Evolutionary conservation across 2,888 invertebrate species (phyloP), one percentile per base, ranked within the genome.

Genomic region (Tipula lateralis): DNA sequence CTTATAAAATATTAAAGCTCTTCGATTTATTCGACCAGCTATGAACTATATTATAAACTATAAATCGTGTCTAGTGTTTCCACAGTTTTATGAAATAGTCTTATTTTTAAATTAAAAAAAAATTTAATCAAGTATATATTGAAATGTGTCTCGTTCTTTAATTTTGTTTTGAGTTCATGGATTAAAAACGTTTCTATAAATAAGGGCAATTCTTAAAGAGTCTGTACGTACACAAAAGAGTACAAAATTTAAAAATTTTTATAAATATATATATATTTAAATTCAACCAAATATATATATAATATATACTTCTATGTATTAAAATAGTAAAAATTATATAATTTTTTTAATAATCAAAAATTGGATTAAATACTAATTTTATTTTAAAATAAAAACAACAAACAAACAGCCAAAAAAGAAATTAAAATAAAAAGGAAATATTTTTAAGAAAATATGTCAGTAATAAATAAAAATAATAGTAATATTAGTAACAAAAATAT

Each of bases 371-470:
- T 66, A 66, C 9, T 66, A 66, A 66, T 66, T 66, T 66, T 66
- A 66, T 66, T 66, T 24, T 7, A 66, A 66, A 44, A 44, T 16
- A 24, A 66, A 50, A 16, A n/a, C 16, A 50, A 50, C 16, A 50
- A 50, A 50, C 24, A 66, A 66, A 66, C 24, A 24, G 24, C 66
- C 24, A 24, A 24, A 66, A 66, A 66, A n/a, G n/a, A 66, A 66
- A 24, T 9, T 9, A 24, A 66, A 66, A 24, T 66, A 66, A 24
- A 44, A 66, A 24, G 66, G 66, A 66, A 66, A 66, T 66, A 66
- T 66, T 66, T 44, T 66, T 66, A 66, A 66, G 24, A 66, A 66
- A 66, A 66, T 66, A 66, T 66, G 66, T 66, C 66, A 66, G 19
- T 66, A 24, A 66, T 24, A 66, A 66, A 44, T 12, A 39, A 39